phyloP scores from a whole-genome alignment of 2,113 vertebrate species.

The Vimba vimba region DNA sequence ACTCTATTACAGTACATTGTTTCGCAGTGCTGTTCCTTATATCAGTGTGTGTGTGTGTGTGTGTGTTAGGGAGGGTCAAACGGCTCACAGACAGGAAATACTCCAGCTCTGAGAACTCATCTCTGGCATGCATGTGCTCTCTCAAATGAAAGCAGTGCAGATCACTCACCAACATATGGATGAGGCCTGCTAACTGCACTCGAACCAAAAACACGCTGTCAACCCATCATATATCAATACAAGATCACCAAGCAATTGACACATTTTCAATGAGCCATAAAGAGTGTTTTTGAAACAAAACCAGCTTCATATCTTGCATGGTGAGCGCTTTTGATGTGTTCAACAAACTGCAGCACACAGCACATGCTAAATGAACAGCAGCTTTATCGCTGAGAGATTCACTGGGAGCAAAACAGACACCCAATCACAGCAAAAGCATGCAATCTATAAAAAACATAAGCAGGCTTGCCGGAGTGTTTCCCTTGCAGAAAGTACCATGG shows the following conservation, averaged over 20 bases:
- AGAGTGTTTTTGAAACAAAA: not conserved
- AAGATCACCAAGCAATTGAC: not conserved
- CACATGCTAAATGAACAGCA: conserved; percentile 14
- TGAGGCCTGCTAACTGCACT: not conserved
- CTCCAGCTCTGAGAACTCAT: conserved; percentile 48
- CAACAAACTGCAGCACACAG: not conserved
- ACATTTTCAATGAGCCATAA: conserved; percentile 24
- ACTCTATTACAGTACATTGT: conserved; percentile 6
- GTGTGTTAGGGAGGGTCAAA: conserved; percentile 38
- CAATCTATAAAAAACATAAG: not conserved
- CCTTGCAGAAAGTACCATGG: not conserved
- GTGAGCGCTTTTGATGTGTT: not conserved
- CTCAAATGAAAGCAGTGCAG: conserved; percentile 7
- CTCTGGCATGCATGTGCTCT: conserved; percentile 46
- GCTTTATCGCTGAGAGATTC: not conserved
- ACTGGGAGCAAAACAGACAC: not conserved
- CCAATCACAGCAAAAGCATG: not conserved
- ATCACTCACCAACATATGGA: conserved; percentile 36
- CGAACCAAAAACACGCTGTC: not conserved
- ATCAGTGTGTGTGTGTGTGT: not conserved
- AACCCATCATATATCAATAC: not conserved
- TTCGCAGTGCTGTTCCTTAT: not conserved
- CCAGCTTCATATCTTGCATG: not conserved
- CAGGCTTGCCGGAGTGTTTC: not conserved
- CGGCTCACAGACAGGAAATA: conserved; percentile 54